Percentiles rank a stretch among this genome's conserved stretches.
Evolutionary conservation across 2,113 vertebrate genomes (phyloP).

Genomic region (Australoheros scitulus): DNA sequence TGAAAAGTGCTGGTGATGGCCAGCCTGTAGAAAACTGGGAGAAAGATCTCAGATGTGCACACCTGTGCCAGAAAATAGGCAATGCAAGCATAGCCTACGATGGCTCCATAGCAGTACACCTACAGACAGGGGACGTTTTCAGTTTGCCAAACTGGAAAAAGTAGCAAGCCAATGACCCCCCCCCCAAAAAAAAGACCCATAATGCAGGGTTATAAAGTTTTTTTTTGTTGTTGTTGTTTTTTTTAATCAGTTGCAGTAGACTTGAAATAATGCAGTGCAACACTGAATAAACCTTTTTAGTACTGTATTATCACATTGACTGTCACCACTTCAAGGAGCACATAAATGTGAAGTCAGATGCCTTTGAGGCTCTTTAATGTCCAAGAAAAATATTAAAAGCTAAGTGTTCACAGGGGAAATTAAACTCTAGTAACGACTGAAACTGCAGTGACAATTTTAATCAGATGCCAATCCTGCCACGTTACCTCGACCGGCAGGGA

Average conservation of each 20-base stretch:
- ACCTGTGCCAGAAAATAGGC: conserved; percentile 81
- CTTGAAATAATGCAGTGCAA: neutral
- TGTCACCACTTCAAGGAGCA: too few relatives aligned
- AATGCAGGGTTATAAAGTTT: neutral
- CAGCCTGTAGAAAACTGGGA: conserved; percentile 94
- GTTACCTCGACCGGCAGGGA: conserved; percentile 82
- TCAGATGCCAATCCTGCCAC: neutral
- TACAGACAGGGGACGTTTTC: neutral
- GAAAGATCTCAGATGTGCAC: conserved; percentile 87
- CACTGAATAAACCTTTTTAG: neutral
- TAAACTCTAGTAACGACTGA: neutral
- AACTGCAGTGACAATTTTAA: neutral
- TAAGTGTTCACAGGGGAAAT: neutral
- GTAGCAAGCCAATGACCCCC: neutral
- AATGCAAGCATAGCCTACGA: conserved; percentile 79
- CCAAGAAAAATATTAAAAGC: too few relatives aligned
- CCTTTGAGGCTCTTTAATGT: too few relatives aligned
- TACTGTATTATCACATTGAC: neutral
- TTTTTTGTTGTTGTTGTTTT: too few relatives aligned
- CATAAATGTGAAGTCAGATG: too few relatives aligned
- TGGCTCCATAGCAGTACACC: conserved; percentile 86
- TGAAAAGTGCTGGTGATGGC: conserved; percentile 88
- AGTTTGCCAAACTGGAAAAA: neutral
- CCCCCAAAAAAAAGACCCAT: neutral
- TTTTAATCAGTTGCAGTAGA: neutral